Percentiles rank a stretch among this genome's conserved stretches.
These are phyloP conservation scores for Eurystomus gularis DNA, from an alignment of 2,113 vertebrate genomes.

Conservation along the genomic window DNA sequence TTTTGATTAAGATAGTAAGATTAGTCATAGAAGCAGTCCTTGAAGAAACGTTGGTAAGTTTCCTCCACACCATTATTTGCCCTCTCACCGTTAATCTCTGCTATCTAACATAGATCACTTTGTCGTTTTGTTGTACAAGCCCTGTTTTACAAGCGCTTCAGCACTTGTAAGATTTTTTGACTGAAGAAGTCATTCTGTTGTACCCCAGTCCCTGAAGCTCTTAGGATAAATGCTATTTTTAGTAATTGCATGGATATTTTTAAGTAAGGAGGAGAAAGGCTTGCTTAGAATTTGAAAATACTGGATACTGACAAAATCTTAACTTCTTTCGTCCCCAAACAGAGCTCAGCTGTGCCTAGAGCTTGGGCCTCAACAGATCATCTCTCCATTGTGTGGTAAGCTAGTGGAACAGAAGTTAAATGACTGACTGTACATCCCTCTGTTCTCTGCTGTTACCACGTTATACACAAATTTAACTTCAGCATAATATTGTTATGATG, in stretches of 20 bases:
- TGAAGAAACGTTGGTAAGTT: not conserved
- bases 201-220: not conserved
- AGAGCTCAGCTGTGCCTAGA: conserved; percentile 92
- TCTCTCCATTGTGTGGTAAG: conserved; percentile 96
- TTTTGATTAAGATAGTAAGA: not conserved
- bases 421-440: not conserved
- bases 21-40: not conserved
- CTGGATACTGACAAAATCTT: not conserved
- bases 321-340: not conserved
- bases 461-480: not conserved
- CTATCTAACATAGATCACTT: not conserved
- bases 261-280: not conserved
- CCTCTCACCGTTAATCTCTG: not conserved
- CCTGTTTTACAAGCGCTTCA: not conserved
- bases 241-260: not conserved
- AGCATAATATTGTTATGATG: not conserved
- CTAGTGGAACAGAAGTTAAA: not conserved
- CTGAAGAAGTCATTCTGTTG: not conserved
- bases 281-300: not conserved
- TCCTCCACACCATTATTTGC: not conserved
- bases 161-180: not conserved
- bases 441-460: not conserved
- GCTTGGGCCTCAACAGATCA: conserved; percentile 97
- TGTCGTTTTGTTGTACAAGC: not conserved
- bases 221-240: not conserved